Evolutionary conservation across 1,140 invertebrate species (phyloP).

Genomic region (Neelides sp.): DNA sequence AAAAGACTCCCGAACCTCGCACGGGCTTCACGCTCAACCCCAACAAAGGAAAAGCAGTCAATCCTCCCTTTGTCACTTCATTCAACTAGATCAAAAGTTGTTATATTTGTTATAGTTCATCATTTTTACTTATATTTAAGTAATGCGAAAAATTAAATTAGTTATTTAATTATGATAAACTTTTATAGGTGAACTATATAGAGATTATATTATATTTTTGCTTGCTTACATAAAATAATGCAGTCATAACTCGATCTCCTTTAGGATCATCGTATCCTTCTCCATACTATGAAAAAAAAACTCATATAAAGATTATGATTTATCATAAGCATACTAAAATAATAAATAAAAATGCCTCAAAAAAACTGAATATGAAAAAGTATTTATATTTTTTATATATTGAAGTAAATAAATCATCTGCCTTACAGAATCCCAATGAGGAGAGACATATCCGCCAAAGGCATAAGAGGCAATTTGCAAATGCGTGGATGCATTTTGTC

Average conservation of each 20-base stretch:
- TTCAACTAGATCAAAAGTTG: background rate
- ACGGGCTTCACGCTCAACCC: conserved; percentile 17
- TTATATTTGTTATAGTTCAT: too few species aligned
- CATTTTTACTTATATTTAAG: too few species aligned
- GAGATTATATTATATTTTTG: background rate
- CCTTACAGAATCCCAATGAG: conserved; percentile 23
- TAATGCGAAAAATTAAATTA: background rate
- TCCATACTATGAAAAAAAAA: background rate
- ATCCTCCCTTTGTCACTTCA: conserved; percentile 1
- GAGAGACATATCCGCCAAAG: conserved; percentile 17
- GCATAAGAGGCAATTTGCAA: conserved; percentile 23
- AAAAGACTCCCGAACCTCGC: conserved; percentile 21
- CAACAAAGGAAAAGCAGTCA: conserved; percentile 18
- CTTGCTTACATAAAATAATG: conserved; percentile 21
- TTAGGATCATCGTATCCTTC: conserved; percentile 4
- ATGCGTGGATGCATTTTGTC: conserved; percentile 11
- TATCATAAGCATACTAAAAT: background rate
- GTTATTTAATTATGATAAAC: background rate
- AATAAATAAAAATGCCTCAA: too few species aligned
- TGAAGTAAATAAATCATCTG: background rate
- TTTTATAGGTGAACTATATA: background rate
- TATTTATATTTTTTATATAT: too few species aligned
- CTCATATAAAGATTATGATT: background rate
- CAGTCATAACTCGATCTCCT: conserved; percentile 24
- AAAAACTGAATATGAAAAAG: conserved; percentile 1